Conservation (phyloP, 2,888 invertebrate genomes). For the Stegana nigrithorax region DNA sequence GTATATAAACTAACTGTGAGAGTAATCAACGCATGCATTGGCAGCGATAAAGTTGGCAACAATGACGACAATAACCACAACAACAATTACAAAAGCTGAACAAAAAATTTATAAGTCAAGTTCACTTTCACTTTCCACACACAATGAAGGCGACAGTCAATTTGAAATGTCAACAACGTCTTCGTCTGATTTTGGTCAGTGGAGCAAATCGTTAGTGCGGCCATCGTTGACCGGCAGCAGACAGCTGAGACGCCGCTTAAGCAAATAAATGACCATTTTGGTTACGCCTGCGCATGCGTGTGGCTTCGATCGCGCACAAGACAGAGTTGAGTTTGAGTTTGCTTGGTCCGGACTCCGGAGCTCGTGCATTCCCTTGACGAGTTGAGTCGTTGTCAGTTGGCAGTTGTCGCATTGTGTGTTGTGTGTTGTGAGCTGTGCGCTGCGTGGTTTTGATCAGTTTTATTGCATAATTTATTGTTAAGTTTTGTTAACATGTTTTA, state of each 20-base stretch:
- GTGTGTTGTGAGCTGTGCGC: conserved; percentile 31
- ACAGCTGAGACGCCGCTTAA: background rate
- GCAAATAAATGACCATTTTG: conserved; percentile 5
- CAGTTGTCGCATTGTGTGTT: conserved; percentile 40
- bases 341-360: too few species aligned
- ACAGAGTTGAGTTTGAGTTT: background rate
- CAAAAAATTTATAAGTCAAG: conserved; percentile 55
- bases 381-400: conserved; percentile 47
- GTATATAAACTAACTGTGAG: conserved; percentile 18
- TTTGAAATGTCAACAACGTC: conserved; percentile 4
- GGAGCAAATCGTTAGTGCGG: conserved; percentile 46
- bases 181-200: conserved; percentile 53
- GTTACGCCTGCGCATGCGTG: conserved; percentile 17
- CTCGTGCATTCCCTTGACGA: background rate
- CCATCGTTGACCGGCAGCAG: too few species aligned
- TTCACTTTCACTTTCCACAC: conserved; percentile 62
- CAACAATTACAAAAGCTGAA: too few species aligned
- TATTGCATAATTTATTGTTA: conserved; percentile 46
- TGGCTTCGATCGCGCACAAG: background rate
- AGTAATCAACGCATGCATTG: conserved; percentile 13
- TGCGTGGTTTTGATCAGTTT: conserved; percentile 26
- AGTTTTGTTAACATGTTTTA: conserved; percentile 6
- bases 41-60: too few species aligned
- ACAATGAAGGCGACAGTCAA: too few species aligned
- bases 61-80: too few species aligned